phyloP scores from a whole-genome alignment of 2,797 vertebrate species.

The Chromobotia macracanthus region DNA sequence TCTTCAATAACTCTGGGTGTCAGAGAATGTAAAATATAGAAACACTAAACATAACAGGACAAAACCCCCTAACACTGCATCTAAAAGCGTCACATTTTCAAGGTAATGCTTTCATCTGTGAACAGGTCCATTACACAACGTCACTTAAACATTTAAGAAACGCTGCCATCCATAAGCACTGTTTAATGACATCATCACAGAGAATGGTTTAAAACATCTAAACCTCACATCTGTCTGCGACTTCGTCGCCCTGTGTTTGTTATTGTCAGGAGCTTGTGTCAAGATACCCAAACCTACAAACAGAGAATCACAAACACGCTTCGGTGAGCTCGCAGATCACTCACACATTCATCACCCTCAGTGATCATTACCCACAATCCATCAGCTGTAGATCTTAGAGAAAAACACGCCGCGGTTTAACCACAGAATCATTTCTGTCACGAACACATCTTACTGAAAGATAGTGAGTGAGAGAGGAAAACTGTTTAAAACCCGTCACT shows the following conservation, averaged over 20 bases:
- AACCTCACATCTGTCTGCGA: neutral
- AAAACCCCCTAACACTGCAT: neutral
- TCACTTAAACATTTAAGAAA: slow-evolving; percentile 29
- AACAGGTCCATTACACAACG: slow-evolving; percentile 16
- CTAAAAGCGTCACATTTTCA: neutral
- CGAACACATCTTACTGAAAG: neutral
- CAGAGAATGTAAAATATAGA: neutral
- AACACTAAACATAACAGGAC: neutral
- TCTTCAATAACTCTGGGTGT: neutral
- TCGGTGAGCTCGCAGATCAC: neutral
- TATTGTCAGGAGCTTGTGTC: neutral
- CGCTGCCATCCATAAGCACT: neutral
- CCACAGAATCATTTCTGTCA: neutral
- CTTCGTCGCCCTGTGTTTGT: neutral
- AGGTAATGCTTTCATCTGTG: slow-evolving; percentile 1
- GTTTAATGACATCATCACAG: slow-evolving; percentile 31
- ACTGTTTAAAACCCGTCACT: too few relatives aligned
- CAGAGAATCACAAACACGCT: neutral
- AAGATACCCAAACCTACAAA: neutral
- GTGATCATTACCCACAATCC: slow-evolving; percentile 15
- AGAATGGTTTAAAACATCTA: neutral
- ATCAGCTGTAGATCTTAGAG: slow-evolving; percentile 3
- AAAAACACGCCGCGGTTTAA: neutral
- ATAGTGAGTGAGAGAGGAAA: neutral
- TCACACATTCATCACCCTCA: slow-evolving; percentile 15